phyloP scores from a whole-genome alignment of 2,797 vertebrate genomes.

The Gymnothorax reevesii region DNA sequence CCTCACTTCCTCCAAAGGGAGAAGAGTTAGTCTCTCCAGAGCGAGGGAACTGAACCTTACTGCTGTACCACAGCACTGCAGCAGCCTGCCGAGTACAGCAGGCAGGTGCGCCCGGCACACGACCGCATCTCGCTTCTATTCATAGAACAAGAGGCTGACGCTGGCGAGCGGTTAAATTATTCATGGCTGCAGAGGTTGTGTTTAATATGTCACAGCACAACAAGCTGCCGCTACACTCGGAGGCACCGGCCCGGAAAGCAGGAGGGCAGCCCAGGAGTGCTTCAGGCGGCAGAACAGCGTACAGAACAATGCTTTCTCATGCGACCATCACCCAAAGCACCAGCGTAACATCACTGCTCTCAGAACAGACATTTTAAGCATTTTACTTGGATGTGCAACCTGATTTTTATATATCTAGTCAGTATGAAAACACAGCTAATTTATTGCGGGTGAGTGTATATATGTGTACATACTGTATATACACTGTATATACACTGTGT shows the following conservation, averaged over 20 bases:
- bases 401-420: too few species aligned
- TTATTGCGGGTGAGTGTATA: too few species aligned
- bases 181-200: slow-evolving; percentile 8
- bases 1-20: neutral
- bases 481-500: too few species aligned
- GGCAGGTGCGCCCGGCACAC: neutral
- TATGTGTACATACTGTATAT: too few species aligned
- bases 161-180: neutral
- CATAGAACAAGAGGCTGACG: neutral
- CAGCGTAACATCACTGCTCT: neutral
- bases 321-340: neutral
- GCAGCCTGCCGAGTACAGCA: neutral
- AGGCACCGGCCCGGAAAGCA: neutral
- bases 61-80: neutral
- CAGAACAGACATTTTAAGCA: neutral
- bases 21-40: neutral
- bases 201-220: slow-evolving; percentile 13
- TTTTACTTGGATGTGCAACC: neutral
- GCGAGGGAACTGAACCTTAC: neutral
- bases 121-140: slow-evolving; percentile 5
- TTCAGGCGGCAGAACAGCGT: neutral
- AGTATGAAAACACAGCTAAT: neutral
- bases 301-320: neutral
- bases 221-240: neutral
- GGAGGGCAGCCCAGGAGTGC: neutral